Base-by-base conservation (phyloP, 1,140 invertebrate species). In the Drosophila mayri region DNA sequence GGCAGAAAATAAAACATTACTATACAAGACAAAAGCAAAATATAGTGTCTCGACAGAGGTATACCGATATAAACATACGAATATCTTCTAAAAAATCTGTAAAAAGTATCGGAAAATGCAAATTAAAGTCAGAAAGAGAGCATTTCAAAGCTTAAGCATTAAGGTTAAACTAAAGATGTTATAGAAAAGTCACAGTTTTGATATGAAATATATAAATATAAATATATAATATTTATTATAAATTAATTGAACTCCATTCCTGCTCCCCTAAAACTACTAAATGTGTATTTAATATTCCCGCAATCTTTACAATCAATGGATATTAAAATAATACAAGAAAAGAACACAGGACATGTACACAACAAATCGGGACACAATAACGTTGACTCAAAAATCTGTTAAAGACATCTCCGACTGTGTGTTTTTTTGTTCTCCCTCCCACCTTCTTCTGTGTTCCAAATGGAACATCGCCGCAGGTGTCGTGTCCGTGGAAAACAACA, bases 331-430 rank as follows among this genome's bases (percentile, higher is more conserved):
- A 60, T 32, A 63, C 58, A 70, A 65, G 52, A 59, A 43, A 18
- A 46, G 25, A 68, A 75, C 25, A 64, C 16, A 16, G 38, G n/a
- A 43, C 16, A 57, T 25, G n/a, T 18, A 28, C 47, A 66, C 30
- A 54, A 71, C 67, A 59, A 72, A 72, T 70, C 49, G 50, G 50
- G 38, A 28, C 49, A 72, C 28, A 70, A 32, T 37, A 70, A 76
- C 41, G 66, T 73, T 67, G 62, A 72, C 62, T 57, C 81, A 62
- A 72, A 84, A 84, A 77, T 70, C 81, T 85, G 81, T 58, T 77
- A 30, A 85, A 81, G 81, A 85, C 81, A 85, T 73, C 72, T 81
- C 78, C 81, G 60, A 78, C 81, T 81, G 81, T 63, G 72, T 32
- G 28, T 50, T 18, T 18, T 47, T 47, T 25, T 32, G 10, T 11